Evolutionary conservation across 2,888 invertebrate genomes (phyloP), one percentile per base, ranked within the genome.

Genomic region (Diarsia rubi): DNA sequence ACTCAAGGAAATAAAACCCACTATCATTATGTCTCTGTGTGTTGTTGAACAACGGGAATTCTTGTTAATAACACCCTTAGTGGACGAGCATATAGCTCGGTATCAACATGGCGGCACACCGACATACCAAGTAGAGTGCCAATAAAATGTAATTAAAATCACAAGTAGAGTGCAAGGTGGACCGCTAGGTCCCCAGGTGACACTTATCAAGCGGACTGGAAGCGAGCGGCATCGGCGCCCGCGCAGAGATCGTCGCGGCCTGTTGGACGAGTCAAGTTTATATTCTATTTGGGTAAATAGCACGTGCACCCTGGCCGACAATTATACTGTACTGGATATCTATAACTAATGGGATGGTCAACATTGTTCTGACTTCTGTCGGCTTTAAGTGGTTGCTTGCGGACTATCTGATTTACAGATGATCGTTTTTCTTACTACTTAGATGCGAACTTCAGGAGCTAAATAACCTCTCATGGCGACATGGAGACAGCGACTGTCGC

Each of bases 91-190:
- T 79, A 75, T 75, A 76, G 81, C 62, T 77, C 75, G 52, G 71
- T 79, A 60, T 59, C 69, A 73, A 62, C 65, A 75, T 69, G 64
- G 69, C 69, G 44, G 57, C 47, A 14, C 73, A 47, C 75, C 75
- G 80, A 86, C 78, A 86, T 84, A 85, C 82, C 83, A 88, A 89
- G 74, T 83, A 82, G 87, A 85, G 84, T 90, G 89, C 87, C 87
- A 86, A 88, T 83, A 83, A 88, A 88, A 86, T 83, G 90, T 90
- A 95, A 96, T 96, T 96, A 96, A 94, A 94, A 92, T 90, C 90
- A 90, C 93, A 96, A 96, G 92, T 95, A 93, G 95, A 95, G 93
- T 95, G 94, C 92, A 94, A 91, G 92, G 89, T 87, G 87, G 84
- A 91, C 95, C 95, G 95, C 94, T 95, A 94, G 78, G 78, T 88